These are phyloP conservation scores for Busseola fusca DNA, from an alignment of 2,888 invertebrate genomes.

Conservation along the genomic window DNA sequence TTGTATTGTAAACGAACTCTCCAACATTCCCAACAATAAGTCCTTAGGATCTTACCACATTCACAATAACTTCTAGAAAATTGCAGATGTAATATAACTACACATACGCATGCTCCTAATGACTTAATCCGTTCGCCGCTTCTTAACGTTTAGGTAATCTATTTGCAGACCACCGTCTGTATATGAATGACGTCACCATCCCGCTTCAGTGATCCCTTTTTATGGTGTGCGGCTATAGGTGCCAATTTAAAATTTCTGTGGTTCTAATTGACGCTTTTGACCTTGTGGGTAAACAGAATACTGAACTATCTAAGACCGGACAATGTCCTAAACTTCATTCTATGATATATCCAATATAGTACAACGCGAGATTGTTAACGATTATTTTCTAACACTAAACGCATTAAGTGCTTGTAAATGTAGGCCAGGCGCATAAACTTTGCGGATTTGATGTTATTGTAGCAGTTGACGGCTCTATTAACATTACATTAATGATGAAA, in stretches of 20 bases:
- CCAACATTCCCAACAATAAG: background rate
- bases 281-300: constrained; percentile 10
- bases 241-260: constrained; percentile 42
- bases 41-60: background rate
- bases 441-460: constrained; percentile 49
- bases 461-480: constrained; percentile 43
- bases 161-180: constrained; percentile 38
- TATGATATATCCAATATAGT: background rate
- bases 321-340: background rate
- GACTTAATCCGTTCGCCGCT: constrained; percentile 19
- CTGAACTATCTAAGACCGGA: background rate
- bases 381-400: constrained; percentile 35
- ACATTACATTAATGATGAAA: constrained; percentile 46
- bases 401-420: constrained; percentile 35
- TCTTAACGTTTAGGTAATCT: constrained; percentile 31
- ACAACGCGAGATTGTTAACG: constrained; percentile 11
- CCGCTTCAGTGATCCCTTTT: constrained; percentile 28
- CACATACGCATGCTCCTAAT: background rate
- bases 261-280: constrained; percentile 34
- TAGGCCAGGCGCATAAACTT: constrained; percentile 43
- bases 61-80: background rate
- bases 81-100: background rate
- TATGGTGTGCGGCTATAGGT: constrained; percentile 18
- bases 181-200: constrained; percentile 34
- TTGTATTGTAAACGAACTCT: background rate